Percentiles rank a stretch among this genome's conserved stretches.
Evolutionary conservation across 2,113 vertebrate genomes (phyloP).

Genomic region (Acrocephalus arundinaceus): DNA sequence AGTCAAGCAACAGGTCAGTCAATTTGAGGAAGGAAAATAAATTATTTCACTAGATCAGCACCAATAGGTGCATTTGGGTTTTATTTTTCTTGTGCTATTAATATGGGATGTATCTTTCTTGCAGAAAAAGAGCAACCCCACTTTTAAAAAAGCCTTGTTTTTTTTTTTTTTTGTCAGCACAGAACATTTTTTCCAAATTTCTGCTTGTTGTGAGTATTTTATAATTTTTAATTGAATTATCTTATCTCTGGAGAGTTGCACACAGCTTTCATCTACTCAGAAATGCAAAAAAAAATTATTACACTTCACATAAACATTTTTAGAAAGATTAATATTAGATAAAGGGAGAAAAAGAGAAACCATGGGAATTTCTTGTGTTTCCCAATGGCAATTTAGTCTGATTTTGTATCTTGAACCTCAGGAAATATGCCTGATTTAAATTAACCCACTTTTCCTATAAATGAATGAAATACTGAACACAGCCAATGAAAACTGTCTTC

Average conservation of each 20-base stretch:
- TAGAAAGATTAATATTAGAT: background rate
- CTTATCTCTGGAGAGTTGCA: background rate
- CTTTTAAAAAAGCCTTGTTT: background rate
- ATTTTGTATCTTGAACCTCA: background rate
- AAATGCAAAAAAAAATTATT: background rate
- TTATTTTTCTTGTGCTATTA: background rate
- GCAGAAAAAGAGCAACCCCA: background rate
- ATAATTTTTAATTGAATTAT: background rate
- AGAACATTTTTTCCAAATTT: background rate
- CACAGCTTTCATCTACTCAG: background rate
- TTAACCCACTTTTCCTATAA: conserved; percentile 27
- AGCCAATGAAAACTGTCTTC: background rate
- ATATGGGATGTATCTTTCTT: background rate
- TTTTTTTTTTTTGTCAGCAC: background rate
- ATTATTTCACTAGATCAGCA: background rate
- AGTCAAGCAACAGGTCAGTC: background rate
- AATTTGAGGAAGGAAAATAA: background rate
- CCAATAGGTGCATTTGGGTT: background rate
- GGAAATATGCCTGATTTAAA: conserved; percentile 16
- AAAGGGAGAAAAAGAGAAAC: background rate
- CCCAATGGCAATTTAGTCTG: background rate
- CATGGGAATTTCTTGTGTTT: background rate
- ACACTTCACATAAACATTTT: background rate
- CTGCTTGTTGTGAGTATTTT: background rate
- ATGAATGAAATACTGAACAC: background rate